Conservation (phyloP, 2,797 vertebrate genomes). For the Gymnopithys bicolor region DNA sequence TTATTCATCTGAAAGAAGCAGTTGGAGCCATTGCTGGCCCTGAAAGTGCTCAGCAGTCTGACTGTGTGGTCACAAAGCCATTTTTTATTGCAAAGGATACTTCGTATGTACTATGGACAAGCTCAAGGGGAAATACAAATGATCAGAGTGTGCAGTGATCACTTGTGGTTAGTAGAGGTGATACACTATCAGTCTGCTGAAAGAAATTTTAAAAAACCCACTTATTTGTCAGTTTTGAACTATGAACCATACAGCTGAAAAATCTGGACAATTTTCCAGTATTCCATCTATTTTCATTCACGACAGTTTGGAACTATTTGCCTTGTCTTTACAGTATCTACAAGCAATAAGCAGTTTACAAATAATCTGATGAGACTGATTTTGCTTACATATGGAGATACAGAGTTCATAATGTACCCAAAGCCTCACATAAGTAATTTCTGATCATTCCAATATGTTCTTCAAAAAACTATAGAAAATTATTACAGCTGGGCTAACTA, state of each 20-base stretch:
- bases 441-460: neutral
- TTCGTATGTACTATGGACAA: neutral
- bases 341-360: constrained; percentile 9
- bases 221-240: neutral
- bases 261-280: constrained; percentile 6
- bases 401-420: neutral
- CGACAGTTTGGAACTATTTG: constrained; percentile 32
- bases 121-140: neutral
- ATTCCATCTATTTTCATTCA: constrained; percentile 22
- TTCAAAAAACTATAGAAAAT: neutral
- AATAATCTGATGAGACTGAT: neutral
- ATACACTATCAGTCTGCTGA: neutral
- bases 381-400: neutral
- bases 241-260: neutral
- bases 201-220: neutral
- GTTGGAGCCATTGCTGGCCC: neutral
- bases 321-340: neutral
- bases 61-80: neutral
- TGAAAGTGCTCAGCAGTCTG: neutral
- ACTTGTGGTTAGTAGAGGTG: neutral
- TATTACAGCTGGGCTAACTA: neutral
- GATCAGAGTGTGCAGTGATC: neutral
- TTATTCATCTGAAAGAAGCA: neutral
- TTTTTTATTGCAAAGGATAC: neutral
- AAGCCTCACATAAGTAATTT: neutral